Conservation (phyloP, 2,888 invertebrate genomes). For the Tetragonisca angustula region DNA sequence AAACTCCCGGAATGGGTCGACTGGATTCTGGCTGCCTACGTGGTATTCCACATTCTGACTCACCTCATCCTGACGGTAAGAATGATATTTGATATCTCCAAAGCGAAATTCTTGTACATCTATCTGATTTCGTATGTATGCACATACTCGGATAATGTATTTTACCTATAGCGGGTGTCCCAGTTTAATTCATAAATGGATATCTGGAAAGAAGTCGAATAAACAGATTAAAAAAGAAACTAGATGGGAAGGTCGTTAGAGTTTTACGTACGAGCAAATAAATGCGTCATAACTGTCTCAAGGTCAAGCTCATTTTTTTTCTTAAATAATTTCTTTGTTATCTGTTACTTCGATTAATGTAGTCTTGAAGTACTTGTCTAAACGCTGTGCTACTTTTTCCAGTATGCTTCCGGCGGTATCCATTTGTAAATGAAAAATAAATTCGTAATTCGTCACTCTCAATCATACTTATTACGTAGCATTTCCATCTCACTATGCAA, state of each 20-base stretch:
- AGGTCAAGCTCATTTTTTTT: not conserved
- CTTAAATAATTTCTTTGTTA: not conserved
- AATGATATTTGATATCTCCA: conserved; percentile 59
- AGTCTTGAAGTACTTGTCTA: not conserved
- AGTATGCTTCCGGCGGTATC: not conserved
- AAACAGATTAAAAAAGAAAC: not conserved
- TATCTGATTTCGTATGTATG: not conserved
- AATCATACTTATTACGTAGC: not conserved
- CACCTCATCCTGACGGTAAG: conserved; percentile 94
- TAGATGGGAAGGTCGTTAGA: not conserved
- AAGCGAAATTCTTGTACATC: not conserved
- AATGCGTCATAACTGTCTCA: not conserved
- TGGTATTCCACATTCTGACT: conserved; percentile 94
- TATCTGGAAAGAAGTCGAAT: not conserved
- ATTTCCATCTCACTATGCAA: no score
- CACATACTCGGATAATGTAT: not conserved
- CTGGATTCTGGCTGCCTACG: conserved; percentile 95
- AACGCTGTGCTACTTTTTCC: no score
- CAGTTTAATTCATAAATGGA: conserved; percentile 19
- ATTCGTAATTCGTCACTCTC: no score
- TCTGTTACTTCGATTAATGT: not conserved
- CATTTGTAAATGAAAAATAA: not conserved
- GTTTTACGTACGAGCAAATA: no score
- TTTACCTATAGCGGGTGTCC: not conserved
- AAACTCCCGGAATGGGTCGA: conserved; percentile 94